phyloP scores from a whole-genome alignment of 2,888 invertebrate species.

The Cybosia mesomella region DNA sequence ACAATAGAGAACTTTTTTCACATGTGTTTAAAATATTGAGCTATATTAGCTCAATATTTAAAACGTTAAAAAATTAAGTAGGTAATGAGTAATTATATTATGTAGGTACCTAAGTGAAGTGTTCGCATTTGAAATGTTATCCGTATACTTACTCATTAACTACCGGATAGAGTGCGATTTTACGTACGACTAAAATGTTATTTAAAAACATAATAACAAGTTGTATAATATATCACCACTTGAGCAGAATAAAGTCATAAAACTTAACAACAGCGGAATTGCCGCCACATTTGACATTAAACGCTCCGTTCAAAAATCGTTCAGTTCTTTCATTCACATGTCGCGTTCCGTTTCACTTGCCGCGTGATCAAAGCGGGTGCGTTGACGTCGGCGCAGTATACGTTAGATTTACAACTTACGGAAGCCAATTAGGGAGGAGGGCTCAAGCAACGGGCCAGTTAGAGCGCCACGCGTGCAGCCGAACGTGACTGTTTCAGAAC shows the following conservation, averaged over 20 bases:
- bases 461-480: slow-evolving; percentile 67
- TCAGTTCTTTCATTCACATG: slow-evolving; percentile 63
- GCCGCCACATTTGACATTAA: slow-evolving; percentile 80
- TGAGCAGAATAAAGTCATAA: slow-evolving; percentile 52
- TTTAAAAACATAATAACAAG: neutral
- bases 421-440: slow-evolving; percentile 82
- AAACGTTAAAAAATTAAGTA: no score
- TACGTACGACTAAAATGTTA: neutral
- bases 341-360: slow-evolving; percentile 77
- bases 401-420: slow-evolving; percentile 82
- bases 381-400: slow-evolving; percentile 74
- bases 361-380: slow-evolving; percentile 79
- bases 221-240: slow-evolving; percentile 24
- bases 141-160: neutral
- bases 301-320: slow-evolving; percentile 78
- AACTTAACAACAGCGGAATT: slow-evolving; percentile 57
- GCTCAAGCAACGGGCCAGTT: slow-evolving; percentile 65
- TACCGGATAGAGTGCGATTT: neutral
- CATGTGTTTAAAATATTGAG: no score
- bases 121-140: no score
- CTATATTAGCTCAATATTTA: no score
- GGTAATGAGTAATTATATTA: no score
- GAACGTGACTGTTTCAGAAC: slow-evolving; percentile 66
- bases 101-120: no score
- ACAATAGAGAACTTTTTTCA: no score